phyloP scores from a whole-genome alignment of 1,140 invertebrate species.

The Drosophila sucinea region DNA sequence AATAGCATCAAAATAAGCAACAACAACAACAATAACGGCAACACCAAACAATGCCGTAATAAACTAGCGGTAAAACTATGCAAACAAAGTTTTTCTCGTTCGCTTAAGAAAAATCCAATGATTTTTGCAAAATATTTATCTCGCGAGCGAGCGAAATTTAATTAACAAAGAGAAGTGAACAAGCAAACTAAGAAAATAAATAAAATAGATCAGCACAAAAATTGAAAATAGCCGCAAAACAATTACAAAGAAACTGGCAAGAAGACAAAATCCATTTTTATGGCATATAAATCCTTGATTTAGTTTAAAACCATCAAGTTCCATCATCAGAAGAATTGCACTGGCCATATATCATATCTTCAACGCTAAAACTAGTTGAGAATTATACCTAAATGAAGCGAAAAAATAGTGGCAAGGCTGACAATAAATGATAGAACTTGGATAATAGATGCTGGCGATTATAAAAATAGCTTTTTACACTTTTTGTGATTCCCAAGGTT shows the following conservation, averaged over 20 bases:
- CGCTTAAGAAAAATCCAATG: slow-evolving; percentile 17
- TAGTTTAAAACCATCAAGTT: no score
- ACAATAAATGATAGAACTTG: no score
- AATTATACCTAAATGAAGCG: no score
- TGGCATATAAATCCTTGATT: no score
- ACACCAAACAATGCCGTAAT: slow-evolving; percentile 68
- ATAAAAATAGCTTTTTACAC: no score
- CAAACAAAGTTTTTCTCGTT: slow-evolving; percentile 51
- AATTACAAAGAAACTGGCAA: slow-evolving; percentile 41
- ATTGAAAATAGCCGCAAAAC: not conserved
- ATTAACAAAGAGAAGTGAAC: slow-evolving; percentile 1
- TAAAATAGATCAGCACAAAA: not conserved
- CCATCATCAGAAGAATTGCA: no score
- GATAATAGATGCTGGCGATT: no score
- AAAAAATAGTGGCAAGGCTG: no score
- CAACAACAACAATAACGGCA: slow-evolving; percentile 51
- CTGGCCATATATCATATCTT: no score
- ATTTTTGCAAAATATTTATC: slow-evolving; percentile 5
- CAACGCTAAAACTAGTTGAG: no score
- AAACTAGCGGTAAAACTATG: slow-evolving; percentile 66
- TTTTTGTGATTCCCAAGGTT: no score
- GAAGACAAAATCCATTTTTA: not conserved
- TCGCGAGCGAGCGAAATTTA: not conserved
- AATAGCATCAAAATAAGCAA: slow-evolving; percentile 67
- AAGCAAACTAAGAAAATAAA: not conserved